Base-by-base conservation (phyloP, 2,888 invertebrate species). In the Troides aeacus region DNA sequence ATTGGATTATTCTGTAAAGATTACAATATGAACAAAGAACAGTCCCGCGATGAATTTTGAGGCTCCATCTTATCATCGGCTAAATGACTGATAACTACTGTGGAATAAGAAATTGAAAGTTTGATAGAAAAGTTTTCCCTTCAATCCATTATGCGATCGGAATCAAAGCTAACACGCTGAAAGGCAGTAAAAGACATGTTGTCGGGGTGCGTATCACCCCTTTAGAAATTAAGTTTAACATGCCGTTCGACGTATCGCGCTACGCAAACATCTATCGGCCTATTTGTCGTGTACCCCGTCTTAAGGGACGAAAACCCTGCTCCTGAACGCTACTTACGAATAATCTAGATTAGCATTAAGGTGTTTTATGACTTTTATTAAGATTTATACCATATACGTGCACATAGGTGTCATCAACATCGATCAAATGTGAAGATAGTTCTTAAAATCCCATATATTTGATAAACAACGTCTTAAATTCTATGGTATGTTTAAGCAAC, bases 241-340 rank as follows among this genome's bases (percentile, higher is more conserved):
- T 89, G 88, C 86, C 89, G 85, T 89, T 91, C 89, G 90, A 90
- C 89, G 86, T 92, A 90, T 91, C 89, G 86, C 81, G 84, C 86
- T 77, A 77, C 78, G 79, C 76, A 78, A 84, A 84, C 84, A 84
- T 83, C 81, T 85, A 82, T 85, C 84, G 81, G 85, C 78, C 83
- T 88, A 85, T 88, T 87, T 88, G 87, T 84, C 72, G 68, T 69
- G 64, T 65, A 64, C 67, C 42, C 76, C 81, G 80, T 80, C 79
- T 76, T 75, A 75, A 83, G 83, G 78, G 76, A 73, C 74, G 64
- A 74, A 75, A 69, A 65, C 69, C 62, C 65, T 68, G 62, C 67
- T 66, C 78, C 78, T 83, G 79, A 84, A 82, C 79, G 80, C 85
- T 83, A 81, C 77, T 81, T 77, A 80, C 78, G 76, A 77, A 73